A percentile compares a stretch with the other conserved stretches of the same genome.
Conservation (phyloP, 2,888 invertebrate species). For the Drosophila lacicola region DNA sequence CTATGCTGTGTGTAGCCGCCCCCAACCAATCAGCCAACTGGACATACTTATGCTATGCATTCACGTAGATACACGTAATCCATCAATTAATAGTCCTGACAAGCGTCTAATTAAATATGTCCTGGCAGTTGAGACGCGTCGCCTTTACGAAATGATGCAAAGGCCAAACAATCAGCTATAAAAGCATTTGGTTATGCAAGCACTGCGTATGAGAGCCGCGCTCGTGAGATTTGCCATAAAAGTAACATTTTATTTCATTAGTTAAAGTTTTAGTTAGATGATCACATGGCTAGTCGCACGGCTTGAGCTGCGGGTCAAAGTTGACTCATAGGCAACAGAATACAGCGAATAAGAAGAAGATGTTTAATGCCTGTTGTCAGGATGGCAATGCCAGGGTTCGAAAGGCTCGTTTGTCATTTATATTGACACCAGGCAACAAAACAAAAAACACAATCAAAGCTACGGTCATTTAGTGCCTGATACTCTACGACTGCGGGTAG, state of each 20-base stretch:
- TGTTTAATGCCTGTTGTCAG: conserved; percentile 33
- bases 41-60: conserved; percentile 4
- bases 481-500: conserved; percentile 11
- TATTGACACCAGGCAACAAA: conserved; percentile 30
- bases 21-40: neutral
- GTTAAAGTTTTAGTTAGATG: conserved; percentile 52
- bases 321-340: conserved; percentile 4
- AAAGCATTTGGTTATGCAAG: conserved; percentile 25
- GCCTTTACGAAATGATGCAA: conserved; percentile 14
- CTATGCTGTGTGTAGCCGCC: neutral
- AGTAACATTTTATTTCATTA: conserved; percentile 24
- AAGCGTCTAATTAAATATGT: conserved; percentile 72
- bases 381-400: conserved; percentile 28
- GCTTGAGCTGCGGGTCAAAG: conserved; percentile 17
- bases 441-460: conserved; percentile 11
- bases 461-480: conserved; percentile 19
- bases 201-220: conserved; percentile 9
- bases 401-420: conserved; percentile 42
- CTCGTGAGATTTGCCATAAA: conserved; percentile 8
- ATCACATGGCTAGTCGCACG: conserved; percentile 30
- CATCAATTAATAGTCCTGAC: conserved; percentile 72
- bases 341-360: neutral
- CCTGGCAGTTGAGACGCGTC: conserved; percentile 47
- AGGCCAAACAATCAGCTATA: conserved; percentile 29
- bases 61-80: conserved; percentile 50